Base-by-base conservation (phyloP, 2,113 vertebrate species). In the Trogon surrucura region DNA sequence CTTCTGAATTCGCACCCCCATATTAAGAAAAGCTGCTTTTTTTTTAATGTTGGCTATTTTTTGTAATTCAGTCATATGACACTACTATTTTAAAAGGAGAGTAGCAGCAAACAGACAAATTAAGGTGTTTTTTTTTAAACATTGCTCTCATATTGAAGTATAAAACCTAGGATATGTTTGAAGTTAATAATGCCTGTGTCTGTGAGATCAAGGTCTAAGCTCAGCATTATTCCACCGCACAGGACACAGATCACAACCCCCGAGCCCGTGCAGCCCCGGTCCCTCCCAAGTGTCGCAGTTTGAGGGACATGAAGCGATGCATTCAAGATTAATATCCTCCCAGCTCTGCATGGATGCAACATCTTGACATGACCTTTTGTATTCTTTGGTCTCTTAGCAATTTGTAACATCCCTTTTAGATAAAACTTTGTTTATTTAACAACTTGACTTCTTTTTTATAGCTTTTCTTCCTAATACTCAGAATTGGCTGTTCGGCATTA, bases 121-220 rank as follows among this genome's bases (percentile, higher is more conserved):
- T 0, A 75, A 8, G 8, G 9, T n/a, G 45, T 44, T 65, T 3
- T 1, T 1, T 21, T 62, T 15, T 11, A 10, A 92, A 51, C 10
- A 53, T 38, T 61, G 11, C 17, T 47, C 7, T 56, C 17, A n/a
- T 51, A 73, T 51, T 78, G 14, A 51, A 70, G 51, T 36, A 60
- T 25, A 89, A 89, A 29, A 10, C 9, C 26, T 41, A 60, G 25
- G 19, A 65, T n/a, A 61, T 17, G 16, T 67, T 81, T 74, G 27
- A 51, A 87, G 20, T 26, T 14, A 72, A 64, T 14, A 65, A 51
- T 16, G 0, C 13, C 32, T 13, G 27, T 16, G 32, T 41, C n/a
- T 36, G 17, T 15, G 53, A 80, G 44, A 67, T n/a, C 30, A 69
- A 89, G 58, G 32, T 13, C 50, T 18, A 86, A 53, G 29, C 56